These are phyloP conservation scores for Cossypha niveicapilla DNA, from an alignment of 2,797 vertebrate genomes.

Conservation along the genomic window DNA sequence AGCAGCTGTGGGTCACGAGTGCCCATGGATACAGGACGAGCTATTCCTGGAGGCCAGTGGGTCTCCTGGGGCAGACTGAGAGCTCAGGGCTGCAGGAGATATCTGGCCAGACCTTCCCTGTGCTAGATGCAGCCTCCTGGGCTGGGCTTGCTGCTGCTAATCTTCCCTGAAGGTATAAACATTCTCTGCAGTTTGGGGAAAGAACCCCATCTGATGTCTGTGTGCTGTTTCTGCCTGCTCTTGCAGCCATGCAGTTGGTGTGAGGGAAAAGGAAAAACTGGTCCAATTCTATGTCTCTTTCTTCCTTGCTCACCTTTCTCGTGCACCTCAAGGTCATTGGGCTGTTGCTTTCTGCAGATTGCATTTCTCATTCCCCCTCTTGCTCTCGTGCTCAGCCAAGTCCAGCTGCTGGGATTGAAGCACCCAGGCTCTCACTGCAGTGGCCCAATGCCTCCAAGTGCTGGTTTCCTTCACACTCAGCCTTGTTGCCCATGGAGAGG, in stretches of 20 bases:
- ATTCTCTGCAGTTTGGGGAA: not conserved
- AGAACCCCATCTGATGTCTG: not conserved
- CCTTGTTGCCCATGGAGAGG: not conserved
- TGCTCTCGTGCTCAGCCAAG: not conserved
- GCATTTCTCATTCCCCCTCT: not conserved
- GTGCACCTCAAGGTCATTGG: not conserved
- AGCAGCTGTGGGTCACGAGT: not conserved
- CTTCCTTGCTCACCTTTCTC: not conserved
- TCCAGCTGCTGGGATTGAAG: not conserved
- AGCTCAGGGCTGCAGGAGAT: not conserved
- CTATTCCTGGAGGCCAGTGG: not conserved
- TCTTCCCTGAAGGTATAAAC: not conserved
- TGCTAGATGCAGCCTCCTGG: not conserved
- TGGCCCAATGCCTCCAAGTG: not conserved
- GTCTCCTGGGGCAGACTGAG: not conserved
- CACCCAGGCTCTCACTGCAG: not conserved
- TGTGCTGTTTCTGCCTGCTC: not conserved
- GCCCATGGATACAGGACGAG: not conserved
- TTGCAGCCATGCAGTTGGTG: not conserved
- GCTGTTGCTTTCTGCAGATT: not conserved
- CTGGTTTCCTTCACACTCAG: not conserved
- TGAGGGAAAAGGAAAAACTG: fast-evolving
- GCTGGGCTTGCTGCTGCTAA: not conserved
- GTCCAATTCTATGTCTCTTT: not conserved
- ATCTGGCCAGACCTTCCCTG: not conserved